Evolutionary conservation across 2,797 vertebrate species (phyloP).

Genomic region (Melanotaenia boesemani): DNA sequence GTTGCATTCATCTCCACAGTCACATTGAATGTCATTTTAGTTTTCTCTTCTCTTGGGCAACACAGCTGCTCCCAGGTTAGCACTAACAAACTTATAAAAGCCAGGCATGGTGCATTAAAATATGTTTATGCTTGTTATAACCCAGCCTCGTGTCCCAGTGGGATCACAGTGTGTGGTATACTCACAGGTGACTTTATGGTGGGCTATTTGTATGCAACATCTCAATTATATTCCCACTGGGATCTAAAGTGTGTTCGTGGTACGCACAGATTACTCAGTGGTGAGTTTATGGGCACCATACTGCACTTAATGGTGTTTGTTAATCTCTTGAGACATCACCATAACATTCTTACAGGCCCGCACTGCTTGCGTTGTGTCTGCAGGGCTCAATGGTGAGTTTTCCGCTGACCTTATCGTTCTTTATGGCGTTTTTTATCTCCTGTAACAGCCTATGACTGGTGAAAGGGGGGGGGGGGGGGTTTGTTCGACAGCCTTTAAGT

Average conservation of each 20-base stretch:
- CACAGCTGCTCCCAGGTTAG: constrained; percentile 12
- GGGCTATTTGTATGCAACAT: constrained; percentile 30
- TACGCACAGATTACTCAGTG: constrained; percentile 44
- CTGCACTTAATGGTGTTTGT: constrained; percentile 68
- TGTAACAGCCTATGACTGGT: constrained; percentile 38
- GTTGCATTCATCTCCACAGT: constrained; percentile 31
- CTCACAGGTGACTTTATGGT: constrained; percentile 40
- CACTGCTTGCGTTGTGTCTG: constrained; percentile 22
- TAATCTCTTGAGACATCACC: constrained; percentile 61
- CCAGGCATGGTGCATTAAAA: constrained; percentile 2
- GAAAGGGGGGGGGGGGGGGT: neutral
- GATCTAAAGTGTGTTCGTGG: constrained; percentile 45
- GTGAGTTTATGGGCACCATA: constrained; percentile 65
- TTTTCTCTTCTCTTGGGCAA: constrained; percentile 32
- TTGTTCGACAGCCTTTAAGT: constrained; percentile 40
- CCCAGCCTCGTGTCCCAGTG: neutral
- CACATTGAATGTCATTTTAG: constrained; percentile 28
- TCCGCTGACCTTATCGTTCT: constrained; percentile 66
- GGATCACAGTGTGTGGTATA: constrained; percentile 2
- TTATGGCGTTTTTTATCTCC: constrained; percentile 58
- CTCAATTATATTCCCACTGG: constrained; percentile 37
- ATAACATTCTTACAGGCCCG: constrained; percentile 51
- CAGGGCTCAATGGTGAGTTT: constrained; percentile 34
- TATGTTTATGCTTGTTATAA: neutral
- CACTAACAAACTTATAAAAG: constrained; percentile 23